These are phyloP conservation scores for Acanthacorydalis orientalis DNA, from an alignment of 2,888 invertebrate genomes.

Conservation along the genomic window DNA sequence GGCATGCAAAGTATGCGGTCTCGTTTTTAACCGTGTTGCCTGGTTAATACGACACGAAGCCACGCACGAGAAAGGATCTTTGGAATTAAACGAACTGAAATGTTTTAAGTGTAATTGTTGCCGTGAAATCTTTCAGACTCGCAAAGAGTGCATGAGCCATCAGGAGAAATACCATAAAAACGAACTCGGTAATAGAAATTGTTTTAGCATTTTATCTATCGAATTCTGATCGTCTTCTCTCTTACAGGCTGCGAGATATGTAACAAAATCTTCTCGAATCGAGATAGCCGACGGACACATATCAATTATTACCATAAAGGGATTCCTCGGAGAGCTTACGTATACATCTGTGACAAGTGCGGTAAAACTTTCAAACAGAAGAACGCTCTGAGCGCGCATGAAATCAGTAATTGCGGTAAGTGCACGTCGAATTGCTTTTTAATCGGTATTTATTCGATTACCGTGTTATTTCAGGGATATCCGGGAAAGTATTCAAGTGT, in stretches of 20 bases:
- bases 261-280: conserved; percentile 26
- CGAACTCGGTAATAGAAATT: conserved; percentile 18
- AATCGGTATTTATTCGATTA: not conserved
- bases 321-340: conserved; percentile 15
- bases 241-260: conserved; percentile 25
- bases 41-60: conserved; percentile 18
- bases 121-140: conserved; percentile 21
- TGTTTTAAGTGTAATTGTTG: conserved; percentile 23
- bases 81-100: not conserved
- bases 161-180: conserved; percentile 24
- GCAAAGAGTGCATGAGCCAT: conserved; percentile 22
- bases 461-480: not conserved
- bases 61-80: conserved; percentile 9
- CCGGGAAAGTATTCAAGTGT: conserved; percentile 15
- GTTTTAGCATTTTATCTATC: not conserved
- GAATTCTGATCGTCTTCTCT: not conserved
- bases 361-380: conserved; percentile 22
- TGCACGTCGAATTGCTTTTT: no score
- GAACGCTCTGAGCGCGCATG: conserved; percentile 25
- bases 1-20: conserved; percentile 1
- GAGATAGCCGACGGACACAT: conserved; percentile 27
- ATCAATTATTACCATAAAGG: conserved; percentile 19
- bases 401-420: conserved; percentile 27
- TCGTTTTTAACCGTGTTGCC: conserved; percentile 6
- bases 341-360: conserved; percentile 20